Conservation (phyloP, 1,140 invertebrate species). For the Leptopilina clavipes region DNA sequence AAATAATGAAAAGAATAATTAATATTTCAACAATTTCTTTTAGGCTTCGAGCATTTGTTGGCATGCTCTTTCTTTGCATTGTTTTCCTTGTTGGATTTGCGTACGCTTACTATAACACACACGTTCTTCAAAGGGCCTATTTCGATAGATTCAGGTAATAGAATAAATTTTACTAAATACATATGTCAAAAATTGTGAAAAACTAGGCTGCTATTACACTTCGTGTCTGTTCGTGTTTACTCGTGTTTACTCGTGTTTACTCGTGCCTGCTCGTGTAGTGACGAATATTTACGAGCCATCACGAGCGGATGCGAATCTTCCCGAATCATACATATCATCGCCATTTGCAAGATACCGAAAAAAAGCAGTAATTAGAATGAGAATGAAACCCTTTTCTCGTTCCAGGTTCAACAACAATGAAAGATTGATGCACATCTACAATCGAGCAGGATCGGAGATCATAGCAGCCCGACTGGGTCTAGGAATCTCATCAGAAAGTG, state of each 20-base stretch:
- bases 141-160: constrained; percentile 83
- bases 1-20: neutral
- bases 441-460: constrained; percentile 82
- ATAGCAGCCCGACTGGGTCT: constrained; percentile 82
- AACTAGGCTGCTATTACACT: too few species aligned
- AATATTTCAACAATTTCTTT: constrained; percentile 44
- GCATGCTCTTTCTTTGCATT: constrained; percentile 85
- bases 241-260: too few species aligned
- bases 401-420: constrained; percentile 85
- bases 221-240: too few species aligned
- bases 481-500: constrained; percentile 70
- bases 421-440: constrained; percentile 83
- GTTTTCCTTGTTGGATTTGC: constrained; percentile 88
- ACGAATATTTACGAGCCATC: too few species aligned
- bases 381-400: constrained; percentile 20
- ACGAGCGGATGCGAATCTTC: too few species aligned
- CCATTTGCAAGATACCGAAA: too few species aligned
- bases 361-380: too few species aligned
- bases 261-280: too few species aligned
- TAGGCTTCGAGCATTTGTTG: constrained; percentile 87
- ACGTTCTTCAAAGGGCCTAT: constrained; percentile 86
- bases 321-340: too few species aligned
- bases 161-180: neutral
- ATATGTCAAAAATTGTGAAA: too few species aligned
- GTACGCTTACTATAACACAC: constrained; percentile 87